A percentile compares a stretch with the other conserved stretches of the same genome.
phyloP scores from a whole-genome alignment of 2,888 invertebrate genomes.

The Pelosia muscerda region DNA sequence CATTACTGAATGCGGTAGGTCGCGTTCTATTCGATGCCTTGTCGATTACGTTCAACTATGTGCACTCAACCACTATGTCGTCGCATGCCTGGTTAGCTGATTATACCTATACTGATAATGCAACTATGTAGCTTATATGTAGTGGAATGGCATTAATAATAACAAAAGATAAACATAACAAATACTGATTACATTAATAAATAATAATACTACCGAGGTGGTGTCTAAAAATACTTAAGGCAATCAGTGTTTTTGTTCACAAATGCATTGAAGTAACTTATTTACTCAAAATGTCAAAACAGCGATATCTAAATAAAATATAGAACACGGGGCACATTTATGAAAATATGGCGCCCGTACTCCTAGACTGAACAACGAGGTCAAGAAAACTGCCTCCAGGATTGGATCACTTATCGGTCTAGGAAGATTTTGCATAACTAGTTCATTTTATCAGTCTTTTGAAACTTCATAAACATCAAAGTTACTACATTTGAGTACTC shows the following conservation, averaged over 20 bases:
- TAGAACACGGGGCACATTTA: constrained; percentile 3
- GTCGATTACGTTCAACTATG: constrained; percentile 48
- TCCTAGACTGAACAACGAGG: constrained; percentile 19
- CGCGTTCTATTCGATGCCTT: constrained; percentile 57
- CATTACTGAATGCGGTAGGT: constrained; percentile 56
- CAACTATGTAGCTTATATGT: constrained; percentile 38
- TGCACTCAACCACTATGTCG: constrained; percentile 51
- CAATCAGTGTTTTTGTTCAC: not conserved
- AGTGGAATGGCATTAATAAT: constrained; percentile 8
- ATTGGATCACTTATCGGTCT: constrained; percentile 25
- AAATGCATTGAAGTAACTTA: not conserved
- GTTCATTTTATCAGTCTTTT: constrained; percentile 7
- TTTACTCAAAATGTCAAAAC: constrained; percentile 3
- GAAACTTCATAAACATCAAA: constrained; percentile 1
- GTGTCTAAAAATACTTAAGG: not conserved
- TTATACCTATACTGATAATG: constrained; percentile 25
- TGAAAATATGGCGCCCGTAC: constrained; percentile 10
- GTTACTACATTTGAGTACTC: not conserved
- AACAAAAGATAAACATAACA: constrained; percentile 23
- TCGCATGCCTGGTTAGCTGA: constrained; percentile 40
- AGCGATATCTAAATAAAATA: not conserved
- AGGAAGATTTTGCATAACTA: constrained; percentile 19
- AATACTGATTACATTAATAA: not conserved
- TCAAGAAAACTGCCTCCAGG: constrained; percentile 16
- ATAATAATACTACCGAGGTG: not conserved